Conservation (phyloP, 2,113 vertebrate species). For the Potamarius usumacintae region DNA sequence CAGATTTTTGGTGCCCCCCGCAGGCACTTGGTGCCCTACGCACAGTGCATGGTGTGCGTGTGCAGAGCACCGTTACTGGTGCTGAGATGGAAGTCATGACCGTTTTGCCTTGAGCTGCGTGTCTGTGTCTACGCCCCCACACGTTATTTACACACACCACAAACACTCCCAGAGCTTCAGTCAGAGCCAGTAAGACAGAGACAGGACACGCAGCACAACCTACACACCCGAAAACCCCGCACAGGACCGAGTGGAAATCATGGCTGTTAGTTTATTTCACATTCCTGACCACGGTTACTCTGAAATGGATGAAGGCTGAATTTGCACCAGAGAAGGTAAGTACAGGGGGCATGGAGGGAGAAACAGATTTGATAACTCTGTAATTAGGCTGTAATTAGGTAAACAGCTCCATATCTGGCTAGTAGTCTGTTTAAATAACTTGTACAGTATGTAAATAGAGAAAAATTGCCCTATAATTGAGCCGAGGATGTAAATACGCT, state of each 20-base stretch:
- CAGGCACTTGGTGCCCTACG: too few relatives aligned
- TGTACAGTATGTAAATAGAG: too few relatives aligned
- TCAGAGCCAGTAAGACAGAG: background rate
- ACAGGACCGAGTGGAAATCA: background rate
- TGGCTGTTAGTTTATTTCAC: background rate
- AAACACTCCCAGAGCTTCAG: background rate
- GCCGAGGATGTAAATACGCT: background rate
- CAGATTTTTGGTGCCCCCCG: too few relatives aligned
- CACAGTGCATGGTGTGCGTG: too few relatives aligned
- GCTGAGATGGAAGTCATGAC: background rate
- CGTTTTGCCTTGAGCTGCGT: background rate
- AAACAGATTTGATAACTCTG: background rate
- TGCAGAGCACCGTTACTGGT: background rate
- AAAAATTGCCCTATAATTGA: background rate
- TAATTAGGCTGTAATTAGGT: background rate
- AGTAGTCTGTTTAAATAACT: background rate
- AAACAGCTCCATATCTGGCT: background rate
- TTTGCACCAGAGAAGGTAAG: slow-evolving; percentile 11
- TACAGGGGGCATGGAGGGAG: background rate
- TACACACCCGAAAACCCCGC: background rate
- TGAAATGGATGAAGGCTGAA: background rate
- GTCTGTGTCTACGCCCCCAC: slow-evolving; percentile 17
- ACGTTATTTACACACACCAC: background rate
- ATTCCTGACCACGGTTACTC: background rate
- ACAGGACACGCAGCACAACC: background rate